These are phyloP conservation scores for Hippocampus abdominalis DNA, from an alignment of 2,113 vertebrate species.

Conservation along the genomic window DNA sequence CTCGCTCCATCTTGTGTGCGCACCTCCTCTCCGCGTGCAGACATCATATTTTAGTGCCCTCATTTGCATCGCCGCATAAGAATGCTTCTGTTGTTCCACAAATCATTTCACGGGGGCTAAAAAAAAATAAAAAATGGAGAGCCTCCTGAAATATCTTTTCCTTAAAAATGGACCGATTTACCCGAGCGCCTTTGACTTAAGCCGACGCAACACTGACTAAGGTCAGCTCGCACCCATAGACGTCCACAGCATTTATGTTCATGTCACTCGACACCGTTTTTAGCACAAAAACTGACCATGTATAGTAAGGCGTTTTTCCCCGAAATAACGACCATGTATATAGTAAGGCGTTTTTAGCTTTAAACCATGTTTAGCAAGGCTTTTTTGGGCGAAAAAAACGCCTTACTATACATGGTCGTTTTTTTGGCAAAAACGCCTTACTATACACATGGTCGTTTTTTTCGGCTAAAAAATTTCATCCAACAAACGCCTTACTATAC, in stretches of 20 bases:
- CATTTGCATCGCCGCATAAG: conserved; percentile 37
- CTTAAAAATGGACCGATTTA: conserved; percentile 47
- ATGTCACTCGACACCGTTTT: too few species aligned
- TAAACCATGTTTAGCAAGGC: too few species aligned
- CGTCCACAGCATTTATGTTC: conserved; percentile 2
- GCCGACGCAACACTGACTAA: conserved; percentile 14
- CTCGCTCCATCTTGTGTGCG: not conserved
- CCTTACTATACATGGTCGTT: too few species aligned
- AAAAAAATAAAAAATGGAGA: conserved; percentile 40
- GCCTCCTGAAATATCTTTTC: conserved; percentile 53
- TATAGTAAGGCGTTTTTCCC: too few species aligned
- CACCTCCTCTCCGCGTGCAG: conserved; percentile 5
- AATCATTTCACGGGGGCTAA: conserved; percentile 48
- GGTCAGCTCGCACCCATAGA: conserved; percentile 6
- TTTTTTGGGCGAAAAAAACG: too few species aligned
- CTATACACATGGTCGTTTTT: too few species aligned
- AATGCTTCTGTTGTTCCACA: not conserved
- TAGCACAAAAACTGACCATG: too few species aligned
- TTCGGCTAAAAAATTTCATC: too few species aligned
- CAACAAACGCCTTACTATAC: too few species aligned
- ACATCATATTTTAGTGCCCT: conserved; percentile 5
- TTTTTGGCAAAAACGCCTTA: too few species aligned
- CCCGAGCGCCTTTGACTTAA: conserved; percentile 29
- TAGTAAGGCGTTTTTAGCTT: too few species aligned
- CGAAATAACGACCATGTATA: too few species aligned